A percentile compares a stretch with the other conserved stretches of the same genome.
These are phyloP conservation scores for Musca domestica DNA, from an alignment of 1,140 invertebrate species.

Conservation along the genomic window DNA sequence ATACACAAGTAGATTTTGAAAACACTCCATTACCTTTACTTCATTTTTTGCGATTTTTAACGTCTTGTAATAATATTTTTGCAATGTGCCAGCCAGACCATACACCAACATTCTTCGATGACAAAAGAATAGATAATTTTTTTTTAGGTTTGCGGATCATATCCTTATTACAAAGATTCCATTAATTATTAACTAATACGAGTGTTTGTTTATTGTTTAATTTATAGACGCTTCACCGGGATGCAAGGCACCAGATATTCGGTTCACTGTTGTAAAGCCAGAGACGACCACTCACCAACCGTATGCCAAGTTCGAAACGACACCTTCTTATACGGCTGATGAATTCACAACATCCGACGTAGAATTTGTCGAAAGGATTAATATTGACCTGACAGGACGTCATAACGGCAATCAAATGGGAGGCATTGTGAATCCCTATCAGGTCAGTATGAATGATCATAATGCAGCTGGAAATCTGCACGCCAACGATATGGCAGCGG, in stretches of 20 bases:
- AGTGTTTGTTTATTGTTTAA: conserved; percentile 4
- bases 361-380: conserved; percentile 46
- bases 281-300: conserved; percentile 51
- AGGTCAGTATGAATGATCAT: conserved; percentile 42
- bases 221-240: conserved; percentile 49
- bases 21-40: too few species aligned
- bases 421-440: conserved; percentile 49
- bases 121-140: background rate
- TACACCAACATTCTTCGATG: background rate
- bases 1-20: too few species aligned
- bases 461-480: conserved; percentile 28
- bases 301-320: conserved; percentile 53
- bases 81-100: background rate
- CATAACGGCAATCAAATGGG: conserved; percentile 33
- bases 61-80: conserved; percentile 13
- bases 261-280: conserved; percentile 50
- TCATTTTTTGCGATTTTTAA: too few species aligned
- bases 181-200: conserved; percentile 6
- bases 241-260: conserved; percentile 51
- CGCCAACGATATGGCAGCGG: conserved; percentile 27
- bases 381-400: conserved; percentile 33
- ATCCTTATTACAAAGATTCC: background rate
- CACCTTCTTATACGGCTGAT: conserved; percentile 49
- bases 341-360: conserved; percentile 53
- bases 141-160: conserved; percentile 20